Percentiles rank a stretch among this genome's conserved stretches.
These are phyloP conservation scores for Pseudococcus longispinus DNA, from an alignment of 2,888 invertebrate species.

Conservation along the genomic window DNA sequence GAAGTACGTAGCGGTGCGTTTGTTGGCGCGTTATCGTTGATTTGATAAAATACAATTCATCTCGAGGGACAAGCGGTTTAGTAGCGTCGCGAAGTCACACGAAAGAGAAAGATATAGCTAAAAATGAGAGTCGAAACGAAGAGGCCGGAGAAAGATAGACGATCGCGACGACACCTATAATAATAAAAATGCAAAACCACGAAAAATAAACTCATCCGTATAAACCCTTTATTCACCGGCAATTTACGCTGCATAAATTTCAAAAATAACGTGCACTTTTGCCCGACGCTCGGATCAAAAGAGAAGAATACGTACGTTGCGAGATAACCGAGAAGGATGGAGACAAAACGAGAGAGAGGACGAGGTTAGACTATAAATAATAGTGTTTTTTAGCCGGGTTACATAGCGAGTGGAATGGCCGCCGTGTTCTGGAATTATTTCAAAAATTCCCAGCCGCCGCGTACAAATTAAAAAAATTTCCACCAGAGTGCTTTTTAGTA, in stretches of 20 bases:
- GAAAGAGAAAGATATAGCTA: background rate
- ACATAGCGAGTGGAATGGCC: background rate
- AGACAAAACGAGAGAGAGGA: background rate
- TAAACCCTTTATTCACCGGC: constrained; percentile 32
- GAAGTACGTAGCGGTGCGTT: background rate
- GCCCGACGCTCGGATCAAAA: background rate
- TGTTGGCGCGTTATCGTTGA: background rate
- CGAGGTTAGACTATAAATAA: constrained; percentile 5
- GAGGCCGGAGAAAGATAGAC: background rate
- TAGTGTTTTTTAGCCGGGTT: background rate
- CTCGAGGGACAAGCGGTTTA: background rate
- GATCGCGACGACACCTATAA: constrained; percentile 18
- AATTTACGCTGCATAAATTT: constrained; percentile 39
- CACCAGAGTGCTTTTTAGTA: background rate
- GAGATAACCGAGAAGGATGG: constrained; percentile 7
- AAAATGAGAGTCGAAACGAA: background rate
- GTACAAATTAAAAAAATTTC: constrained; percentile 34
- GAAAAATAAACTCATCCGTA: constrained; percentile 39
- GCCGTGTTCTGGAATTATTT: constrained; percentile 22
- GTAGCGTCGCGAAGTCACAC: background rate
- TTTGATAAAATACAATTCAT: constrained; percentile 17
- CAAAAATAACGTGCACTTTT: constrained; percentile 23
- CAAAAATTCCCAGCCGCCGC: constrained; percentile 10
- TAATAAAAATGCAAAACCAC: constrained; percentile 37
- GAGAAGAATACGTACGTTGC: background rate